Evolutionary conservation across 37 sponge, comb jelly and placozoan genomes (phyloP).

Genomic region (Dysidea cf. avara): DNA sequence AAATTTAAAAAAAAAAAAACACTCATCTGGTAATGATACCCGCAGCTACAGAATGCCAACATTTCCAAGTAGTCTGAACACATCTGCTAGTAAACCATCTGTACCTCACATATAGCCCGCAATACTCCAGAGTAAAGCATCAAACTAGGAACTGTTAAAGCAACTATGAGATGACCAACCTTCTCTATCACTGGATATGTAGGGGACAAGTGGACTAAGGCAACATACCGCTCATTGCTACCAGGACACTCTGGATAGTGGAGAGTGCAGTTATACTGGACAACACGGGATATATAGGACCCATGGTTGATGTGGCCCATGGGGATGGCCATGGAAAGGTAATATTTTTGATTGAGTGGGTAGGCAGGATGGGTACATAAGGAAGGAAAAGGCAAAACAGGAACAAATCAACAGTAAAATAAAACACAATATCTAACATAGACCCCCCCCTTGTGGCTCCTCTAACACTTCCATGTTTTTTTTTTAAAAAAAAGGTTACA

Average conservation of each 20-base stretch:
- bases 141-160: too few species aligned
- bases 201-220: not conserved
- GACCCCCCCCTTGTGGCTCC: not conserved
- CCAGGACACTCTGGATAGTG: slow-evolving; percentile 81
- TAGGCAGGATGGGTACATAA: not conserved
- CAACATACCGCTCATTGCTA: slow-evolving; percentile 85
- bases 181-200: too few species aligned
- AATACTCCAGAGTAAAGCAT: too few species aligned
- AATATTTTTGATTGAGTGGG: not conserved
- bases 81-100: too few species aligned
- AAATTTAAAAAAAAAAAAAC: too few species aligned
- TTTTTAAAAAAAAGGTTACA: too few species aligned
- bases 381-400: slow-evolving; percentile 4
- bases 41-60: too few species aligned
- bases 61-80: too few species aligned
- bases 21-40: too few species aligned
- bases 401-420: not conserved
- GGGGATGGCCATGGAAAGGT: not conserved
- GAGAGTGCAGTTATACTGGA: slow-evolving; percentile 84
- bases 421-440: not conserved
- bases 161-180: too few species aligned
- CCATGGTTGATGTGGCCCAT: not conserved
- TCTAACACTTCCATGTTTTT: too few species aligned
- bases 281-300: slow-evolving; percentile 1
- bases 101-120: too few species aligned